Percentiles rank a stretch among this genome's conserved stretches.
phyloP scores from a whole-genome alignment of 2,113 vertebrate genomes.

The Melierax canorus region DNA sequence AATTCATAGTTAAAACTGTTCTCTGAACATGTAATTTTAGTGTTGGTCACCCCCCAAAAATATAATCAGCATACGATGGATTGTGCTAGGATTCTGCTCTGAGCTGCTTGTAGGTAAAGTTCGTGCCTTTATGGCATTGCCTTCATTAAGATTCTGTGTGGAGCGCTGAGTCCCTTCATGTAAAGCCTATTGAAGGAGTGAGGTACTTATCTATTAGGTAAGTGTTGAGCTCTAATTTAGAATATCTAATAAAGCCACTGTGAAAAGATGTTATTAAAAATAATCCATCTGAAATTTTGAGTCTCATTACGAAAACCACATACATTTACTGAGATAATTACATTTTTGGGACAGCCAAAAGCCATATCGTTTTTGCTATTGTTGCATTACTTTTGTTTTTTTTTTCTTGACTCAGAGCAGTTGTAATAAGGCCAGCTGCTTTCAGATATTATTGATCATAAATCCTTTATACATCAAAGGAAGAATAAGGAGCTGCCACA shows the following conservation, averaged over 20 bases:
- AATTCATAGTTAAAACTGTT: neutral
- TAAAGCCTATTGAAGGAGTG: neutral
- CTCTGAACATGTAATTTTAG: neutral
- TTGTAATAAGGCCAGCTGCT: neutral
- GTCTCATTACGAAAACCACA: neutral
- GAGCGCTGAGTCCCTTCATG: neutral
- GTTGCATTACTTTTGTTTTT: neutral
- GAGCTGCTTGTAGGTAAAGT: neutral
- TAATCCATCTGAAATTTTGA: constrained; percentile 8
- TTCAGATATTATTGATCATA: constrained; percentile 32
- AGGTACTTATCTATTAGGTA: neutral
- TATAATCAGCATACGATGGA: neutral
- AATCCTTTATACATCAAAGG: constrained; percentile 43
- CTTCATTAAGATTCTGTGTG: neutral
- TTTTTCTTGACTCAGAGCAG: neutral
- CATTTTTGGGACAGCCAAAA: neutral
- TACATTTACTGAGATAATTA: constrained; percentile 2
- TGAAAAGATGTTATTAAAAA: constrained; percentile 40
- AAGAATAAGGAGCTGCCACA: neutral
- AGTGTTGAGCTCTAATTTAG: neutral
- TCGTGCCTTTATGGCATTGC: neutral
- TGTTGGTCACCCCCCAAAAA: neutral
- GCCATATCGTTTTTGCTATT: neutral
- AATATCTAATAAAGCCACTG: neutral
- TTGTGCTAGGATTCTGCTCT: neutral